These are phyloP conservation scores for Archips crataeganus DNA, from an alignment of 2,888 invertebrate genomes.

Conservation along the genomic window DNA sequence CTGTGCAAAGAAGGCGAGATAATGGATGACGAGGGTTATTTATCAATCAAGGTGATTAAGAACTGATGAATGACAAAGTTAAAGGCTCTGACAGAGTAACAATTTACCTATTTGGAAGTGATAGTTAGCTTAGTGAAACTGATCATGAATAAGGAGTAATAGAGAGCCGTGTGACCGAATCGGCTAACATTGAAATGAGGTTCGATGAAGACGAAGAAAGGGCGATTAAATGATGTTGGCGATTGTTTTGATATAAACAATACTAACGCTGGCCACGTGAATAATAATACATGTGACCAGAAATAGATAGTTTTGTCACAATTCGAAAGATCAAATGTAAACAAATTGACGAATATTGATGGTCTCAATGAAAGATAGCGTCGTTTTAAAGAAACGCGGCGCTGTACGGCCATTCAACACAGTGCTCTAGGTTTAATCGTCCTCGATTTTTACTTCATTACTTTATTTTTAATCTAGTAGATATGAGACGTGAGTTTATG, in stretches of 20 bases:
- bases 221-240: neutral
- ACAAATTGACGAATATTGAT: neutral
- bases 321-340: neutral
- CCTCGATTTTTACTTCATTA: no score
- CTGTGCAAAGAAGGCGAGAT: conserved; percentile 25
- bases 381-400: no score
- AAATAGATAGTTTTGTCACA: no score
- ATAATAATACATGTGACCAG: neutral
- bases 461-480: neutral
- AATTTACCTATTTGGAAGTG: neutral
- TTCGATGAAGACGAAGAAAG: neutral
- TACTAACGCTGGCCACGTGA: neutral
- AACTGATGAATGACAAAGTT: neutral
- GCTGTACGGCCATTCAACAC: no score
- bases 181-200: neutral
- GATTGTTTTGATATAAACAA: no score
- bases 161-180: neutral
- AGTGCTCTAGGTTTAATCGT: no score
- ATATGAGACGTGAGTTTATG: neutral
- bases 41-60: conserved; percentile 11
- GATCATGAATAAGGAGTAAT: neutral
- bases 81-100: neutral
- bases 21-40: conserved; percentile 14
- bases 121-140: neutral
- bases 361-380: no score